Percentiles rank a stretch among this genome's conserved stretches.
Evolutionary conservation across 2,113 vertebrate genomes (phyloP).

Genomic region (Oplegnathus fasciatus): DNA sequence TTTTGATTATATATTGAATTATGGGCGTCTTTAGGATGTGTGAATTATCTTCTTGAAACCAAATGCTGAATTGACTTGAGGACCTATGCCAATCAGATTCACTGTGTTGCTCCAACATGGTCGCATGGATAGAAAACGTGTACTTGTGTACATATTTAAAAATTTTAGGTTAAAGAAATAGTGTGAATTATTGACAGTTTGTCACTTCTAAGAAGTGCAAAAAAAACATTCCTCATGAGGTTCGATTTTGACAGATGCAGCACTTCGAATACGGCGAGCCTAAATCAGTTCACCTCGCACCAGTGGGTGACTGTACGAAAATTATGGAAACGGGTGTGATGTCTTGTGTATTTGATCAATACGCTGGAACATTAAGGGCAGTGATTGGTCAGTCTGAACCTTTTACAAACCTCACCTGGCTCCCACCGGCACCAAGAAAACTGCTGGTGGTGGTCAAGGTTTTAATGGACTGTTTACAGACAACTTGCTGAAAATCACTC

Average conservation of each 20-base stretch:
- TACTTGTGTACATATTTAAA: slow-evolving; percentile 76
- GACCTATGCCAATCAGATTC: slow-evolving; percentile 80
- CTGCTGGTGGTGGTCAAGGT: slow-evolving; percentile 38
- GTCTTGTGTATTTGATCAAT: slow-evolving; percentile 44
- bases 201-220: slow-evolving; percentile 81
- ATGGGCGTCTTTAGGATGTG: slow-evolving; percentile 66
- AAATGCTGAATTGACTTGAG: slow-evolving; percentile 78
- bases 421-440: slow-evolving; percentile 36
- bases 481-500: slow-evolving; percentile 59
- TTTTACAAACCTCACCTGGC: slow-evolving; percentile 70
- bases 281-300: slow-evolving; percentile 44
- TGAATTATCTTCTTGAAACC: slow-evolving; percentile 73
- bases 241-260: slow-evolving; percentile 65
- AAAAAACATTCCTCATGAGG: slow-evolving; percentile 76
- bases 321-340: background rate
- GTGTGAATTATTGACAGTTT: slow-evolving; percentile 56
- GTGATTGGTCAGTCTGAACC: slow-evolving; percentile 58
- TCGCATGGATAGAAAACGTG: slow-evolving; percentile 60
- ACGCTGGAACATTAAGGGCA: slow-evolving; percentile 34
- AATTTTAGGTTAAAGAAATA: slow-evolving; percentile 45
- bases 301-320: slow-evolving; percentile 40
- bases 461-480: slow-evolving; percentile 70
- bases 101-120: slow-evolving; percentile 69
- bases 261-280: slow-evolving; percentile 46
- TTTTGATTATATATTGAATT: slow-evolving; percentile 72